Conservation (phyloP, 2,888 invertebrate species). For the Machimus rusticus region DNA sequence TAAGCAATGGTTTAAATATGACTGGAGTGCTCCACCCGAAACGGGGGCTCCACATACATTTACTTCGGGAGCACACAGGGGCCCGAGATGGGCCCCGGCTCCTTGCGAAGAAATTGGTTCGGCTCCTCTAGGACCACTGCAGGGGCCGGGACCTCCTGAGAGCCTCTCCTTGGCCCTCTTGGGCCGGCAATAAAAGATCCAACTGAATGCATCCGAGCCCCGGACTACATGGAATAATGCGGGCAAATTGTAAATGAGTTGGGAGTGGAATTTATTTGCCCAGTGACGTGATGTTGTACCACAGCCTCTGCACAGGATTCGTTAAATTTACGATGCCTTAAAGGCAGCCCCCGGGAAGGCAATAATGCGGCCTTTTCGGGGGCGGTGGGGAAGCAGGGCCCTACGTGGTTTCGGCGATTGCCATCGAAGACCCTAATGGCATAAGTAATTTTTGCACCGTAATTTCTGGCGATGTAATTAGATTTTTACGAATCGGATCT, state of each 20-base stretch:
- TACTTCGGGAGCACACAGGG: background rate
- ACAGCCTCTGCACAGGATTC: background rate
- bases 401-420: background rate
- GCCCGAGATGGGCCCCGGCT: background rate
- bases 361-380: background rate
- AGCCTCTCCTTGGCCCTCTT: background rate
- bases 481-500: background rate
- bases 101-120: background rate
- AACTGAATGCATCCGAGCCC: conserved; percentile 2
- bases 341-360: background rate
- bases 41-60: background rate
- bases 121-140: background rate
- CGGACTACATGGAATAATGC: background rate
- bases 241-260: conserved; percentile 25
- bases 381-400: background rate
- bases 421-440: background rate
- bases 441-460: background rate
- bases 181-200: background rate
- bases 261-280: background rate
- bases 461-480: background rate
- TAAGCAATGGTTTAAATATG: conserved; percentile 29
- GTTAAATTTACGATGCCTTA: background rate
- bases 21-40: background rate
- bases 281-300: conserved; percentile 12
- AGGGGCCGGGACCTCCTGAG: background rate